Conservation (phyloP, 2,113 vertebrate species). For the Sylvietta virens region DNA sequence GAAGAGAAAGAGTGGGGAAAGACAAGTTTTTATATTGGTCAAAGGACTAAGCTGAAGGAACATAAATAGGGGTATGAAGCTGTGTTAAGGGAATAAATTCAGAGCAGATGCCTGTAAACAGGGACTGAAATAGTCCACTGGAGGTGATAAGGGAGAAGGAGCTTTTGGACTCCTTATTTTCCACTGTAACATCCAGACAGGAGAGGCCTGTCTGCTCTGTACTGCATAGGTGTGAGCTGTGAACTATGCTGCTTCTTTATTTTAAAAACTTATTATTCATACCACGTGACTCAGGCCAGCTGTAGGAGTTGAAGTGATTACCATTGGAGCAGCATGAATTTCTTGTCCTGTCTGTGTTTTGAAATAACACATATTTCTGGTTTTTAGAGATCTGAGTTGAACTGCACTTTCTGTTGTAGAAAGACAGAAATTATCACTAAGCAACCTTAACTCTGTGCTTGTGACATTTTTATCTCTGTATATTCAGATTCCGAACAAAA, state of each 20-base stretch:
- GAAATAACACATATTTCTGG: not conserved
- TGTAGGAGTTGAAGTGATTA: not conserved
- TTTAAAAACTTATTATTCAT: not conserved
- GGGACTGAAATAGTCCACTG: not conserved
- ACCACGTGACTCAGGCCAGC: not conserved
- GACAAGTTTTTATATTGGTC: not conserved
- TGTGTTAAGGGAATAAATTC: not conserved
- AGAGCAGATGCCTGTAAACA: not conserved
- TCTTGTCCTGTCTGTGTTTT: not conserved
- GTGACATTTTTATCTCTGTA: not conserved
- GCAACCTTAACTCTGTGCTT: not conserved
- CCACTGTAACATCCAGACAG: rapidly evolving
- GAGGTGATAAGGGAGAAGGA: not conserved
- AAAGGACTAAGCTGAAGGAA: not conserved
- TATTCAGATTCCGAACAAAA: not conserved
- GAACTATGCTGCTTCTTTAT: not conserved
- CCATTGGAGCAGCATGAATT: not conserved
- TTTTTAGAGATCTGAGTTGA: not conserved
- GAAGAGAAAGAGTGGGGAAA: not conserved
- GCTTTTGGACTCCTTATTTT: not conserved
- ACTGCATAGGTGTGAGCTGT: not conserved
- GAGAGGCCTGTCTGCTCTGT: not conserved
- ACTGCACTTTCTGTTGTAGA: not conserved
- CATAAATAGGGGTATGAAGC: not conserved
- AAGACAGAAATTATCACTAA: not conserved